Conservation (phyloP, 1,140 invertebrate species). For the Tetragonula clypearis region DNA sequence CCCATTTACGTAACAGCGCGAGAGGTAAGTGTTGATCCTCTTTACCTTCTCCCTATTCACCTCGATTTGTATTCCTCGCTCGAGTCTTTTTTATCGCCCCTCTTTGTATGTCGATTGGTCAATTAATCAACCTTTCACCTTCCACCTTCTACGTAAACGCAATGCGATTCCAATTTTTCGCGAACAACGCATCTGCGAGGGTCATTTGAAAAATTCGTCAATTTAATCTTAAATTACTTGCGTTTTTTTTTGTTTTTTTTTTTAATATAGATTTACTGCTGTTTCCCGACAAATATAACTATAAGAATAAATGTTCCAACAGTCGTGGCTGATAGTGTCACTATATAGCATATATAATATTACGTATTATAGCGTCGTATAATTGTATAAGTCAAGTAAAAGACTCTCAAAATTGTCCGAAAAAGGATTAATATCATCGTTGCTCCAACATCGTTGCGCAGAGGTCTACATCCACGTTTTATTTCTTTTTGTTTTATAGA, state of each 20-base stretch:
- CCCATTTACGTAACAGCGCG: slow-evolving; percentile 97
- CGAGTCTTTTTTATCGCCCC: background rate
- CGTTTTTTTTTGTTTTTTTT: no score
- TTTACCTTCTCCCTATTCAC: background rate
- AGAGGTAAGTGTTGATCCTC: slow-evolving; percentile 84
- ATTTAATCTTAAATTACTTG: no score
- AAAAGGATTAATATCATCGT: background rate
- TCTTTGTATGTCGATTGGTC: background rate
- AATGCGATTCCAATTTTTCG: background rate
- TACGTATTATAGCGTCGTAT: no score
- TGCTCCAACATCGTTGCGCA: background rate
- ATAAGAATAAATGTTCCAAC: no score
- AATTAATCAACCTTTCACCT: background rate
- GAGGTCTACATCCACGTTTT: no score
- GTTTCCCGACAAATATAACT: no score
- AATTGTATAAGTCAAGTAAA: background rate
- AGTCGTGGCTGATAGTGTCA: no score
- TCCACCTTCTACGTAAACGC: background rate
- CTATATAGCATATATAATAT: no score
- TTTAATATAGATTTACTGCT: no score
- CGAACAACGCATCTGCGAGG: no score
- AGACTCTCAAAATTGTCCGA: background rate
- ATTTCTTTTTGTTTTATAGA: no score
- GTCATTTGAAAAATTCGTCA: background rate
- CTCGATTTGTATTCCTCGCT: slow-evolving; percentile 4